These are phyloP conservation scores for Rhodeus uyekii DNA, from an alignment of 2,797 vertebrate genomes.

Conservation along the genomic window DNA sequence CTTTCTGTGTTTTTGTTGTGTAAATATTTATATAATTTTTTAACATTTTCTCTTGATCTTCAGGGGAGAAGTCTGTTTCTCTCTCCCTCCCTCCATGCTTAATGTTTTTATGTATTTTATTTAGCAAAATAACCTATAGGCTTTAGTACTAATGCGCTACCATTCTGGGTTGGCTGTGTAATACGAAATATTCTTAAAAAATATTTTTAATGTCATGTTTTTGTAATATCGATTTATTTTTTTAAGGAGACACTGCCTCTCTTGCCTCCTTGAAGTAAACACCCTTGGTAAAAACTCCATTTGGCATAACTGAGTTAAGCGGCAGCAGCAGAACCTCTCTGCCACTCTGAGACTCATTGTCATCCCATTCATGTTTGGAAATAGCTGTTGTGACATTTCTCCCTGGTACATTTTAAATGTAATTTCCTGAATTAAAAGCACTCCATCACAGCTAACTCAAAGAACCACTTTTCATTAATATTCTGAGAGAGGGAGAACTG, in stretches of 20 bases:
- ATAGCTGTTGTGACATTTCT: constrained; percentile 47
- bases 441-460: constrained; percentile 31
- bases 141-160: no score
- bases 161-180: neutral
- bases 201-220: no score
- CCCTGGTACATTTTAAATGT: constrained; percentile 37
- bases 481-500: neutral
- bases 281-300: constrained; percentile 31
- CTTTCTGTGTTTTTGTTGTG: no score
- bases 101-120: neutral
- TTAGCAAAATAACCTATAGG: neutral
- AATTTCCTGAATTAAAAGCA: constrained; percentile 51
- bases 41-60: neutral
- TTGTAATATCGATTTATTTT: no score
- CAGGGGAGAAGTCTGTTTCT: neutral
- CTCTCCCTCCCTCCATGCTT: neutral
- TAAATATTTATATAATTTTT: no score
- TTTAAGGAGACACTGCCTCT: no score
- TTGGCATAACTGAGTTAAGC: constrained; percentile 23
- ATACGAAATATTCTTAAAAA: constrained; percentile 9
- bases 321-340: neutral
- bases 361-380: constrained; percentile 42
- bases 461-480: constrained; percentile 38
- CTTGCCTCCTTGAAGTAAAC: no score
- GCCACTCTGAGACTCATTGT: neutral